Evolutionary conservation across 2,888 invertebrate genomes (phyloP).

Genomic region (Cephus pygmeus): DNA sequence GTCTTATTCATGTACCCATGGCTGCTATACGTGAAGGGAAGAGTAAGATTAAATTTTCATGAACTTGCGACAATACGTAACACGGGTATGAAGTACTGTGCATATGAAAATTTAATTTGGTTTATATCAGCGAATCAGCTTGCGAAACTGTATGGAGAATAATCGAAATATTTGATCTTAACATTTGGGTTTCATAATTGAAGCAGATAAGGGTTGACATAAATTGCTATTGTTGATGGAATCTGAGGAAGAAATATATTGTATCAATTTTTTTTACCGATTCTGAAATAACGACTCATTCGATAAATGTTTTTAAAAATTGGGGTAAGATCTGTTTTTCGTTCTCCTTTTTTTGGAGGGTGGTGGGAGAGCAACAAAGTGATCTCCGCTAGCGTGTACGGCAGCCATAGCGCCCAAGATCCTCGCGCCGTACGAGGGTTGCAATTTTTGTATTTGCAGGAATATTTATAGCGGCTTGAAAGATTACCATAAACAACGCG

Average conservation of each 20-base stretch:
- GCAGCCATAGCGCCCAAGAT: slow-evolving; percentile 46
- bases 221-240: background rate
- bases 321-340: slow-evolving; percentile 5
- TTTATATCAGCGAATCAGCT: slow-evolving; percentile 29
- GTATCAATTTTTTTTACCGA: background rate
- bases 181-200: background rate
- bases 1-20: background rate
- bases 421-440: slow-evolving; percentile 37
- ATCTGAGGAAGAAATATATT: background rate
- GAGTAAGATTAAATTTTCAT: slow-evolving; percentile 43
- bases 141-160: background rate
- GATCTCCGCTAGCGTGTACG: slow-evolving; percentile 55
- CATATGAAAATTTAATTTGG: slow-evolving; percentile 44
- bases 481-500: slow-evolving; percentile 63
- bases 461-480: slow-evolving; percentile 59
- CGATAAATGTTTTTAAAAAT: background rate
- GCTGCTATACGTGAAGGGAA: background rate
- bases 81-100: slow-evolving; percentile 37
- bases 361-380: slow-evolving; percentile 16
- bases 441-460: slow-evolving; percentile 62
- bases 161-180: slow-evolving; percentile 12
- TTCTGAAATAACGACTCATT: background rate
- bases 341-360: background rate
- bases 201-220: background rate
- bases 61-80: slow-evolving; percentile 40